These are phyloP conservation scores for Drosophila antonietae DNA, from an alignment of 2,888 invertebrate genomes.

Conservation along the genomic window DNA sequence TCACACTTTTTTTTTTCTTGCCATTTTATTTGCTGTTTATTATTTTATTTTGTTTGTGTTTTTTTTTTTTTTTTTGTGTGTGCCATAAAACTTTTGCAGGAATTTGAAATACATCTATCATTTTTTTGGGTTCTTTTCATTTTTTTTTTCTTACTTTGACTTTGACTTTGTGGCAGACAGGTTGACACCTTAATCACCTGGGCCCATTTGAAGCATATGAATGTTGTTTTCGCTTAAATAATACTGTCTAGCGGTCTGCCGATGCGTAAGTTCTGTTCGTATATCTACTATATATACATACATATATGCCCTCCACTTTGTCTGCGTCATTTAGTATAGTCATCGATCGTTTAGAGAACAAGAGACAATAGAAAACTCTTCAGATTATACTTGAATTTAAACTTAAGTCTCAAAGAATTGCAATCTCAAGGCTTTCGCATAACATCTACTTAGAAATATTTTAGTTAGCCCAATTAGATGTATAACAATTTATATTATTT, in stretches of 20 bases:
- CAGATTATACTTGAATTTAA: background rate
- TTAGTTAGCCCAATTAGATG: background rate
- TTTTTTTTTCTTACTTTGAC: slow-evolving; percentile 6
- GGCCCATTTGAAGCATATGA: slow-evolving; percentile 41
- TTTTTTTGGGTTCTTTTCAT: slow-evolving; percentile 13
- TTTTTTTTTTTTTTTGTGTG: background rate
- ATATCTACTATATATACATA: background rate
- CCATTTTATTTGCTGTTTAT: slow-evolving; percentile 40
- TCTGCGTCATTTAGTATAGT: background rate
- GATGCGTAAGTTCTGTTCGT: slow-evolving; percentile 1
- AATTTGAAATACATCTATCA: slow-evolving; percentile 41
- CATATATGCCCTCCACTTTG: background rate
- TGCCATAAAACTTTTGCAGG: slow-evolving; percentile 38
- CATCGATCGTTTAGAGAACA: background rate
- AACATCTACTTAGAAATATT: background rate
- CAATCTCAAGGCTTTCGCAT: background rate
- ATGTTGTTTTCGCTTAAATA: slow-evolving; percentile 37
- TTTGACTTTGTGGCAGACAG: slow-evolving; percentile 22
- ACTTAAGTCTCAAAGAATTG: background rate
- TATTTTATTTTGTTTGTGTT: slow-evolving; percentile 8
- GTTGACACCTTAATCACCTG: slow-evolving; percentile 74
- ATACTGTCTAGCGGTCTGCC: slow-evolving; percentile 36
- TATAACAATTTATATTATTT: background rate
- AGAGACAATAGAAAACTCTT: slow-evolving; percentile 1
- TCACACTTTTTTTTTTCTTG: slow-evolving; percentile 20